These are phyloP conservation scores for Odontesthes bonariensis DNA, from an alignment of 2,113 vertebrate genomes.

Conservation along the genomic window DNA sequence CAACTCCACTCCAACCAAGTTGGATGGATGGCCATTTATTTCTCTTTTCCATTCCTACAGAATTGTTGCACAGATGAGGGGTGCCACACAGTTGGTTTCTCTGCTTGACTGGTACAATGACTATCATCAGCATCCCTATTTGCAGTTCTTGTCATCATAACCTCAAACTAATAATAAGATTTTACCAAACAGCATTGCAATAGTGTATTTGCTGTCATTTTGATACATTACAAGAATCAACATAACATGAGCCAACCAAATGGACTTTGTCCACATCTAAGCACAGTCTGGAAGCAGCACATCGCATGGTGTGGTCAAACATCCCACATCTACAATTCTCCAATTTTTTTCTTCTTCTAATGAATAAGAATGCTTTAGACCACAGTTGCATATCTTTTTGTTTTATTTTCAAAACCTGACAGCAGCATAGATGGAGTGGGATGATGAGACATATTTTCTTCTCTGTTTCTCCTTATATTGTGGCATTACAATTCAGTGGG, in stretches of 20 bases:
- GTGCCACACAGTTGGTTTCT: neutral
- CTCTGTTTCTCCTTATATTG: neutral
- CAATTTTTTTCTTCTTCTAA: too few species aligned
- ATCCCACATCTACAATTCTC: too few species aligned
- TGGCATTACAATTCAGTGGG: neutral
- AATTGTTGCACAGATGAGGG: neutral
- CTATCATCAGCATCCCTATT: neutral
- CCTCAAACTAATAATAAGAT: neutral
- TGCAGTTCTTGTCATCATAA: constrained; percentile 1
- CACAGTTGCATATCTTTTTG: neutral
- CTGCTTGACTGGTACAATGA: neutral
- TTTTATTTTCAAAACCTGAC: neutral
- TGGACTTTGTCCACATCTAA: neutral
- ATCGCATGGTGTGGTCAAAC: too few species aligned
- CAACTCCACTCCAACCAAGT: too few species aligned
- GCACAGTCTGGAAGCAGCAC: neutral
- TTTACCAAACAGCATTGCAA: neutral
- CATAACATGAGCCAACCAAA: neutral
- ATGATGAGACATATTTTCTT: neutral
- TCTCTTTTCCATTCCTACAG: too few species aligned
- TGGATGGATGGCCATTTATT: too few species aligned
- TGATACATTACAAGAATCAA: too few species aligned
- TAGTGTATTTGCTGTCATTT: too few species aligned
- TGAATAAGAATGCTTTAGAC: neutral
- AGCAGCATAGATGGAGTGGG: constrained; percentile 5